Evolutionary conservation across 2,797 vertebrate genomes (phyloP).

Genomic region (Ctenosaura bakeri): DNA sequence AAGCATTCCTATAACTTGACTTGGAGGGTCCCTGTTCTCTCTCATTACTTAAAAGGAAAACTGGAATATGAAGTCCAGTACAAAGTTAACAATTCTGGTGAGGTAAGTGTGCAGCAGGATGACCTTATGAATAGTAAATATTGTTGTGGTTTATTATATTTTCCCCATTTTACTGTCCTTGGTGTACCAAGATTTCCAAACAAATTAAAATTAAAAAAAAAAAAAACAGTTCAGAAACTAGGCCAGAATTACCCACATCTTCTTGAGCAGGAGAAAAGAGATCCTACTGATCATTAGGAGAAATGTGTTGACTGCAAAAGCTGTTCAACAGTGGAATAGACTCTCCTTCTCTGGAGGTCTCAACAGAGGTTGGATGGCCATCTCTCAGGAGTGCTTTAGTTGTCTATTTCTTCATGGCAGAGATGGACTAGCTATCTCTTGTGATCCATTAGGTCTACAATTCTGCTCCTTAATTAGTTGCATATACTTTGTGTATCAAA

Average conservation of each 20-base stretch:
- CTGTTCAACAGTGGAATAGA: too few relatives aligned
- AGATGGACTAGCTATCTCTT: too few relatives aligned
- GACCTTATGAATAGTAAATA: background rate
- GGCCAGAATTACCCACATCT: background rate
- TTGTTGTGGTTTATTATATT: background rate
- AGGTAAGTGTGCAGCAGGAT: constrained; percentile 69
- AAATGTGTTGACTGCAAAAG: too few relatives aligned
- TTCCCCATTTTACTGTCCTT: background rate
- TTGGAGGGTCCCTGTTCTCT: constrained; percentile 71
- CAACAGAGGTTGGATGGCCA: too few relatives aligned
- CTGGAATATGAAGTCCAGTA: constrained; percentile 72
- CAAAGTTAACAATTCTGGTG: constrained; percentile 54
- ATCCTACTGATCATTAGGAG: too few relatives aligned
- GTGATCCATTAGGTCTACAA: too few relatives aligned
- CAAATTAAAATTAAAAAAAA: background rate
- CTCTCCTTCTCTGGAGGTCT: too few relatives aligned
- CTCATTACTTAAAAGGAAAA: constrained; percentile 68
- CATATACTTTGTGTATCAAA: background rate
- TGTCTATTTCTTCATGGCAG: too few relatives aligned
- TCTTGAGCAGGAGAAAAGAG: constrained; percentile 6
- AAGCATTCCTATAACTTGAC: constrained; percentile 73
- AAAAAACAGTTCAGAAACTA: background rate
- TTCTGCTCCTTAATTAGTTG: background rate
- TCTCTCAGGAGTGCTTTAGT: too few relatives aligned
- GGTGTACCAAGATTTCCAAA: background rate